Percentiles rank a stretch among this genome's conserved stretches.
Conservation (phyloP, 2,113 vertebrate genomes). For the Dromaius novaehollandiae region DNA sequence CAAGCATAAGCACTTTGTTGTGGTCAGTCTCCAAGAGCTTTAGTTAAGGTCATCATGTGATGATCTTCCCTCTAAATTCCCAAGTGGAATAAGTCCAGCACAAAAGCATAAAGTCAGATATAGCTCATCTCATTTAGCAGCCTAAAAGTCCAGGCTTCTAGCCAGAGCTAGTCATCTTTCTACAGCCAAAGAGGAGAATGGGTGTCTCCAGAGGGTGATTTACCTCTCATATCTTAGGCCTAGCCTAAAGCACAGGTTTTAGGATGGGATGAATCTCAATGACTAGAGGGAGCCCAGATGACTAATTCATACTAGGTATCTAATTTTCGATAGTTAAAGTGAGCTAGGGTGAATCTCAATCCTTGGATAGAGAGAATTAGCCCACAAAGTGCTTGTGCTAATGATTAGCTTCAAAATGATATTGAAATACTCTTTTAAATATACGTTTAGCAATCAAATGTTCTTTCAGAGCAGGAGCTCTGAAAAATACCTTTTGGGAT, state of each 20-base stretch:
- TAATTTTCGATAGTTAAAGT: slow-evolving; percentile 34
- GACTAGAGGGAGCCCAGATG: slow-evolving; percentile 32
- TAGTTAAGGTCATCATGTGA: background rate
- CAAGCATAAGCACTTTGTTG: background rate
- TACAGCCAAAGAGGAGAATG: background rate
- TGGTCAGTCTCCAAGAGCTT: background rate
- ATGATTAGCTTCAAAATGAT: slow-evolving; percentile 57
- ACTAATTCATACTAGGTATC: slow-evolving; percentile 51
- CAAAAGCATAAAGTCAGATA: background rate
- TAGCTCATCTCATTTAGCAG: background rate
- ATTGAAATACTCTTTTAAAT: slow-evolving; percentile 66
- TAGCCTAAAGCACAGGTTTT: slow-evolving; percentile 14
- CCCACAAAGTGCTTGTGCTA: slow-evolving; percentile 13
- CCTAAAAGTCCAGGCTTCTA: background rate
- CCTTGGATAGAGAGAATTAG: slow-evolving; percentile 47
- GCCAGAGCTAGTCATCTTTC: background rate
- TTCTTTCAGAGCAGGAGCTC: slow-evolving; percentile 4
- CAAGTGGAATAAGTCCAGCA: background rate
- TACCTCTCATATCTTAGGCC: slow-evolving; percentile 39
- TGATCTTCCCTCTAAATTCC: background rate
- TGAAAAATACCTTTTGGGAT: slow-evolving; percentile 52
- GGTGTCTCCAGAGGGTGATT: slow-evolving; percentile 11
- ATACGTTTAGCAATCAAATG: slow-evolving; percentile 58
- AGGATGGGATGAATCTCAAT: slow-evolving; percentile 27
- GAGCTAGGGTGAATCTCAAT: slow-evolving; percentile 15